Base-by-base conservation (phyloP, 2,113 vertebrate species). In the Hippoglossus stenolepis region DNA sequence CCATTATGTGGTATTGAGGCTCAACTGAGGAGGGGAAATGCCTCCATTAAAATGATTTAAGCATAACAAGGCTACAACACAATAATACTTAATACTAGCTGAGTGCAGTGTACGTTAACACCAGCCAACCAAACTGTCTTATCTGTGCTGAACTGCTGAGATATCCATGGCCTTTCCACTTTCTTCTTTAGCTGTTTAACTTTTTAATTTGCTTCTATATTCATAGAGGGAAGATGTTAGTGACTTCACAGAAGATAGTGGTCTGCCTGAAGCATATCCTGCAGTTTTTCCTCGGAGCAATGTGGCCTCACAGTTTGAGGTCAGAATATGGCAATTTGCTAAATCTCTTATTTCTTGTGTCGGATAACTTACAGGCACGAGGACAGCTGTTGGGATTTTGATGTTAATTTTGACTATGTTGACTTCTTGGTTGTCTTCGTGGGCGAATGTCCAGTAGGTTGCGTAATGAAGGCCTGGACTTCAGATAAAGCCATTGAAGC, bases 401-500 rank as follows among this genome's bases (percentile, higher is more conserved):
- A 45, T 40, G 26, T 40, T 62, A 23, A 67, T 43, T 53, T 61
- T 20, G 64, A 59, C 38, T 24, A 35, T 51, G 24, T 53, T 71
- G 31, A 71, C 71, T 71, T 77, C 28, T 35, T 23, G 69, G 58
- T 68, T 0, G 18, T 61, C 45, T 47, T 7, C 0, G 14, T n/a
- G 12, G 53, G 51, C 73, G 74, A 65, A 70, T 47, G 60, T 24
- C 38, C 70, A 38, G 59, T 12, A 53, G 54, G 79, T 87, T 65
- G 59, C 63, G 24, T 77, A 73, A 84, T 80, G 69, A 15, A 80
- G 57, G 14, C 62, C 47, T 60, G 24, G 17, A 28, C 8, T 60
- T 51, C 49, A 64, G 54, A 82, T 73, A 84, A 87, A 79, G 54
- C 73, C 62, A 53, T 9, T 13, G 58, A 65, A 82, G 28, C 80